These are phyloP conservation scores for Eulemur albifrons DNA, from an alignment of 2,797 vertebrate genomes.

Conservation along the genomic window DNA sequence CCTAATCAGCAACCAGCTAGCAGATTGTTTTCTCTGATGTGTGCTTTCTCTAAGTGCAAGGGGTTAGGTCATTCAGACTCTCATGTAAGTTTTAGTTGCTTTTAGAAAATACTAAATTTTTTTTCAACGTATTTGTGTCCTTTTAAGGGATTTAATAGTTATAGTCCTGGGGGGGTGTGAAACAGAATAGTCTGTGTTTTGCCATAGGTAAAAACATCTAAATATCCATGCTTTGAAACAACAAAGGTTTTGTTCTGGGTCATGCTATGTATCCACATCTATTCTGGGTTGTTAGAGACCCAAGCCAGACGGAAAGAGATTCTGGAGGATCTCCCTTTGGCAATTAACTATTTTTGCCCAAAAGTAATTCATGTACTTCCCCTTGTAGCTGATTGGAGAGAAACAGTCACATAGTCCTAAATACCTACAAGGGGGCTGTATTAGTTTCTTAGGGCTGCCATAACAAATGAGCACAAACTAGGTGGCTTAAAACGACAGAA, in stretches of 20 bases:
- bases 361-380: background rate
- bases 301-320: background rate
- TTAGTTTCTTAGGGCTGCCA: background rate
- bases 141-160: background rate
- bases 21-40: background rate
- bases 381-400: background rate
- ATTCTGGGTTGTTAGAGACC: background rate
- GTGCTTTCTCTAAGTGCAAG: background rate
- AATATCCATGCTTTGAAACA: background rate
- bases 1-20: background rate
- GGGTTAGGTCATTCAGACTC: background rate
- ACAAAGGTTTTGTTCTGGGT: background rate
- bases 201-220: background rate
- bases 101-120: background rate
- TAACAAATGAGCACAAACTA: background rate
- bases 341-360: background rate
- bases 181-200: background rate
- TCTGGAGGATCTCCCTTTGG: background rate
- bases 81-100: background rate
- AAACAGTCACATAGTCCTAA: background rate
- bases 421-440: background rate
- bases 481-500: background rate
- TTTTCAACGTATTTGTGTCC: background rate
- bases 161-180: background rate
- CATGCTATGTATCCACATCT: background rate